Evolutionary conservation across 1,140 invertebrate species (phyloP).

Genomic region (Lethrus apterus): DNA sequence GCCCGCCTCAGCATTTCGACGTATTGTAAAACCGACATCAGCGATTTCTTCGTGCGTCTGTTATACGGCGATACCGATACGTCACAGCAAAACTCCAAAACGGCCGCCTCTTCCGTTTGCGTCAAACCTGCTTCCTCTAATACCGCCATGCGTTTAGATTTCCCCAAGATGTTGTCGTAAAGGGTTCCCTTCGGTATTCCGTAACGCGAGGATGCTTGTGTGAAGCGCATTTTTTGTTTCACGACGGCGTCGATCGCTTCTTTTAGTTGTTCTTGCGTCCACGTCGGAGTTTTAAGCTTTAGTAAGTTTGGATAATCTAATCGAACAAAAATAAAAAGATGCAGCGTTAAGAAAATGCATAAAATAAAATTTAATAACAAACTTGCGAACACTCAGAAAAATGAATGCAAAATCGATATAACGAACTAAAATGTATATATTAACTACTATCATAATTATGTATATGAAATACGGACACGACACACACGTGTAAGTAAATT

Average conservation of each 20-base stretch:
- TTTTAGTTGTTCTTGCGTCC: conserved; percentile 65
- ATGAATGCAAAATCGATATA: not conserved
- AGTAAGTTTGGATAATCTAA: conserved; percentile 52
- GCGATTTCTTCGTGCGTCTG: conserved; percentile 60
- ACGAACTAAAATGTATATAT: not conserved
- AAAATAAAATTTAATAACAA: too few relatives aligned
- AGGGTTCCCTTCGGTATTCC: conserved; percentile 71
- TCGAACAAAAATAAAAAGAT: conserved; percentile 36
- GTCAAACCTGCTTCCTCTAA: conserved; percentile 60
- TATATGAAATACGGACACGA: too few relatives aligned
- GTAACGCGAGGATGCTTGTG: conserved; percentile 61
- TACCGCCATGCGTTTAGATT: conserved; percentile 68
- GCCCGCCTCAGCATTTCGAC: conserved; percentile 55
- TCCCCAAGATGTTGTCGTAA: conserved; percentile 72
- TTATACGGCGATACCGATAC: conserved; percentile 65
- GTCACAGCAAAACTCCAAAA: conserved; percentile 68
- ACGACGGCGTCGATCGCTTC: conserved; percentile 69
- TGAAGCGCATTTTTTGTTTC: conserved; percentile 68
- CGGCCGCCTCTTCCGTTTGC: conserved; percentile 54
- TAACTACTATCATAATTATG: not conserved
- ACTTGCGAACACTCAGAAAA: not conserved
- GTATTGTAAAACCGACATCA: conserved; percentile 55
- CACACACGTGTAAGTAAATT: too few relatives aligned
- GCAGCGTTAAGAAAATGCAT: conserved; percentile 20
- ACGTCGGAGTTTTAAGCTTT: conserved; percentile 67